Evolutionary conservation across 2,888 invertebrate genomes (phyloP).

Genomic region (Seira ritae): DNA sequence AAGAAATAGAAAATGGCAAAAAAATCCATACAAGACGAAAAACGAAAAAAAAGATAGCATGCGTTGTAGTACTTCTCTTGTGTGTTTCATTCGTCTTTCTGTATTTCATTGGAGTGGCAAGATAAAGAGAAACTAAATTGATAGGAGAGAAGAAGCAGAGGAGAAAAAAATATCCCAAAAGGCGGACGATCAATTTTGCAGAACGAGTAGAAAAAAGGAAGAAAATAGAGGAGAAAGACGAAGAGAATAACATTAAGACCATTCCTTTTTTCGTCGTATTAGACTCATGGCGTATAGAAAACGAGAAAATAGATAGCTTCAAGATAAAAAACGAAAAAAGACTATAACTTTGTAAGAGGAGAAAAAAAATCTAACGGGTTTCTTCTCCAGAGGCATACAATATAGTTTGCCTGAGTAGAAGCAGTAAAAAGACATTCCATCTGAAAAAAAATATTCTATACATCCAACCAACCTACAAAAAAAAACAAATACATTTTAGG

Average conservation of each 20-base stretch:
- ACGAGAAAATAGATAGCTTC: constrained; percentile 56
- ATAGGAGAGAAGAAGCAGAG: constrained; percentile 40
- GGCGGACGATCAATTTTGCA: constrained; percentile 66
- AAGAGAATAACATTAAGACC: constrained; percentile 22
- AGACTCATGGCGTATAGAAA: constrained; percentile 9
- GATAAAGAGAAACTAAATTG: constrained; percentile 58
- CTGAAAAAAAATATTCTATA: not conserved
- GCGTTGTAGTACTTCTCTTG: constrained; percentile 57
- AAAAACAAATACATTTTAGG: not conserved
- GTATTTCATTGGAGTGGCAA: constrained; percentile 55
- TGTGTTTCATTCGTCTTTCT: constrained; percentile 45
- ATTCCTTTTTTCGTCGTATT: constrained; percentile 31
- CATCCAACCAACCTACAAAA: not conserved
- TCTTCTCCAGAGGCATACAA: constrained; percentile 19
- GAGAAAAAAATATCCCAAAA: constrained; percentile 60
- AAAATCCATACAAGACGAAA: constrained; percentile 61
- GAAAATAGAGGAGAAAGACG: constrained; percentile 41
- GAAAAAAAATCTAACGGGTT: constrained; percentile 48
- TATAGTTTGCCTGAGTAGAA: constrained; percentile 1
- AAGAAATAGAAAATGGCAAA: constrained; percentile 32
- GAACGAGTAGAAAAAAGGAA: constrained; percentile 57
- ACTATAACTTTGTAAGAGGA: constrained; percentile 49
- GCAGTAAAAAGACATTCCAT: constrained; percentile 8
- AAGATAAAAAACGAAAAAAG: constrained; percentile 51
- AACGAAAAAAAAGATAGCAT: constrained; percentile 54